Evolutionary conservation across 1,140 invertebrate species (phyloP).

Genomic region (Scaptodrosophila lebanonensis): DNA sequence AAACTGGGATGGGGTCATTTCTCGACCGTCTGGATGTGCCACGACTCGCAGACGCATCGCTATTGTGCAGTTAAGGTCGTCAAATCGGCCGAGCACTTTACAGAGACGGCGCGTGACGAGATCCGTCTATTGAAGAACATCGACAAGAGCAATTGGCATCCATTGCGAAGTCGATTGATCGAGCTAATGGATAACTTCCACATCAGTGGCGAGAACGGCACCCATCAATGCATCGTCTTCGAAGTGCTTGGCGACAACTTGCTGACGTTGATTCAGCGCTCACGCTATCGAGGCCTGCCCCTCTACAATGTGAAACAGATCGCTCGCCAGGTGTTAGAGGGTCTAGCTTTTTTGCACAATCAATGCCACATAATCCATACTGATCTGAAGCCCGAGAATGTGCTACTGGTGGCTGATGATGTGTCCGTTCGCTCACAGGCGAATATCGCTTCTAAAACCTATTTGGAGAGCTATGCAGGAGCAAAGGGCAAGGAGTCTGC

Average conservation of each 20-base stretch:
- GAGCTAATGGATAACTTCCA: slow-evolving; percentile 97
- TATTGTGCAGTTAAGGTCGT: slow-evolving; percentile 99
- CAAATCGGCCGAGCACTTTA: slow-evolving; percentile 97
- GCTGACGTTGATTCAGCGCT: slow-evolving; percentile 97
- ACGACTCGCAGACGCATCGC: slow-evolving; percentile 90
- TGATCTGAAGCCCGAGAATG: slow-evolving; percentile 99
- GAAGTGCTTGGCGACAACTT: slow-evolving; percentile 98
- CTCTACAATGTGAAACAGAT: slow-evolving; percentile 95
- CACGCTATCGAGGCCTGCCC: slow-evolving; percentile 97
- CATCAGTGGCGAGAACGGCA: slow-evolving; percentile 96
- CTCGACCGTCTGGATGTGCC: slow-evolving; percentile 98
- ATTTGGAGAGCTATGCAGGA: slow-evolving; percentile 89
- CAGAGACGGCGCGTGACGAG: slow-evolving; percentile 98
- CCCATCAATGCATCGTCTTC: slow-evolving; percentile 97
- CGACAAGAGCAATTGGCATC: slow-evolving; percentile 88
- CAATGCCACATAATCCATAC: slow-evolving; percentile 99
- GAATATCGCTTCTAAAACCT: slow-evolving; percentile 88
- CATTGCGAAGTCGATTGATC: slow-evolving; percentile 94
- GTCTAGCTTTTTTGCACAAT: slow-evolving; percentile 96
- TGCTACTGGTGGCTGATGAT: slow-evolving; percentile 92
- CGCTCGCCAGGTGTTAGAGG: slow-evolving; percentile 96
- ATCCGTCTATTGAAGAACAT: slow-evolving; percentile 96
- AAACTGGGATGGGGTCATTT: slow-evolving; percentile 99
- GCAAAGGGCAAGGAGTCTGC: slow-evolving; percentile 91
- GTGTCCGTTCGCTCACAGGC: slow-evolving; percentile 90